Evolutionary conservation across 2,113 vertebrate genomes (phyloP).

Genomic region (Pongo abelii): DNA sequence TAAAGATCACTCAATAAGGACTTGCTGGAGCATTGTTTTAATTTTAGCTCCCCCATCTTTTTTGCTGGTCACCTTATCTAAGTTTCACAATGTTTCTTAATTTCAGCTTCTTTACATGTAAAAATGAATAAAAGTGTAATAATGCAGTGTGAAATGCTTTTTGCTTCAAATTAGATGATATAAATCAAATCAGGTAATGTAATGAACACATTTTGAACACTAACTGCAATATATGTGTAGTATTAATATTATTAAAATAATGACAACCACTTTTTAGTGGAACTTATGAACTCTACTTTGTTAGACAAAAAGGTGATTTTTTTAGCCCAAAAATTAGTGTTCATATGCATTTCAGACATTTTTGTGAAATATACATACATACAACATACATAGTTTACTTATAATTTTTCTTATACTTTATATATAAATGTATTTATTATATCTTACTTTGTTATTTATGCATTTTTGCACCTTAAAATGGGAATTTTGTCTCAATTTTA

Average conservation of each 20-base stretch:
- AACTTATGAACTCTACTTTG: neutral
- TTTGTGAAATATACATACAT: neutral
- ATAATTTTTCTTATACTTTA: neutral
- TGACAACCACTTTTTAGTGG: neutral
- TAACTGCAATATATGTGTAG: neutral
- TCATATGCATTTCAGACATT: neutral
- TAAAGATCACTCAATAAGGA: neutral
- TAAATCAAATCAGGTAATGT: neutral
- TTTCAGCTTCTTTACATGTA: neutral
- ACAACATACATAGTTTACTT: neutral
- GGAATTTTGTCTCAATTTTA: neutral
- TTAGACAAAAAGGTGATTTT: neutral
- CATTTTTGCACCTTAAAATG: neutral
- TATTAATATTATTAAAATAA: slow-evolving; percentile 5
- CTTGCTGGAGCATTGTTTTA: neutral
- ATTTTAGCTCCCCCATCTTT: neutral
- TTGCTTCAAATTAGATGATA: neutral
- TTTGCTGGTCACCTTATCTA: neutral
- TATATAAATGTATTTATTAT: neutral
- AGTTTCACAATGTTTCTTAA: neutral
- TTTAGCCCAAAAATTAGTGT: neutral
- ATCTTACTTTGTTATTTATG: neutral
- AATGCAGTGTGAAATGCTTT: neutral
- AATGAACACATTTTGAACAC: neutral
- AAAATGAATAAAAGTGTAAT: neutral